Conservation (phyloP, 2,113 vertebrate species). For the Syngnathus floridae region DNA sequence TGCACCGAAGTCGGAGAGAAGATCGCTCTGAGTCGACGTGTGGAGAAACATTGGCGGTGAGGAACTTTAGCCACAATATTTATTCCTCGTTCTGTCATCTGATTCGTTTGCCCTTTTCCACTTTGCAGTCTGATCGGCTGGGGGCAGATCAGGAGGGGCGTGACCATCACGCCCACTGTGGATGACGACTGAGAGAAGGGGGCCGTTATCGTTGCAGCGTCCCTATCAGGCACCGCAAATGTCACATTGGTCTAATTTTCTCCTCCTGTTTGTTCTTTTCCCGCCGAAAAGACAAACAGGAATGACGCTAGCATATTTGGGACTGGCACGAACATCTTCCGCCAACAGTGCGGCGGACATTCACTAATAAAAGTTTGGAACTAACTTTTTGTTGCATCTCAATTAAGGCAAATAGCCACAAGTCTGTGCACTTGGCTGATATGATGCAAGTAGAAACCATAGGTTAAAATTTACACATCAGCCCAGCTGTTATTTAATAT, state of each 20-base stretch:
- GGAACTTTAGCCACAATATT: conserved; percentile 12
- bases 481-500: no score
- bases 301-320: background rate
- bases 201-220: background rate
- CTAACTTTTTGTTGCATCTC: background rate
- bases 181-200: conserved; percentile 83
- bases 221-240: background rate
- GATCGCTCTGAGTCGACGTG: conserved; percentile 94
- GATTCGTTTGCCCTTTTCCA: conserved; percentile 32
- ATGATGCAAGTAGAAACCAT: no score
- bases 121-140: conserved; percentile 89
- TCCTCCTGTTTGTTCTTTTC: background rate
- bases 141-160: conserved; percentile 98
- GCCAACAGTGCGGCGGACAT: background rate
- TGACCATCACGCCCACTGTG: conserved; percentile 96
- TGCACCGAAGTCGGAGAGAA: conserved; percentile 99
- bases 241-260: background rate
- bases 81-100: background rate
- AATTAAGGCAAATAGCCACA: background rate
- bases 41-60: conserved; percentile 99
- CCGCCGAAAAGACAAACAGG: background rate
- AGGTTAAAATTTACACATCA: no score
- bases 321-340: background rate
- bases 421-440: background rate
- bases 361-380: conserved; percentile 4